A percentile compares a stretch with the other conserved stretches of the same genome.
Evolutionary conservation across 2,888 invertebrate species (phyloP).

Genomic region (Norana najaformis): DNA sequence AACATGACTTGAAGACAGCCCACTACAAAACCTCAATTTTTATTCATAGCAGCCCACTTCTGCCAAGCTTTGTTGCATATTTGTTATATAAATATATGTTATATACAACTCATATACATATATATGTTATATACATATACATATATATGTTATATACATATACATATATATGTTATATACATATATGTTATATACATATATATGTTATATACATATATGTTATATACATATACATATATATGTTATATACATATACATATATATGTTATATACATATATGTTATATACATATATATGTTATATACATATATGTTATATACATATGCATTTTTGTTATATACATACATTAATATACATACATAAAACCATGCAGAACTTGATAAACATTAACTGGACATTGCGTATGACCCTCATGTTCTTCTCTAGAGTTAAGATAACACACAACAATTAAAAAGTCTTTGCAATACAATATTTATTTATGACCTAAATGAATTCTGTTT

Average conservation of each 20-base stretch:
- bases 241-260: no score
- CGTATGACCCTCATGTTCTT: neutral
- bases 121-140: no score
- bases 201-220: no score
- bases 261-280: no score
- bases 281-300: neutral
- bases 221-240: no score
- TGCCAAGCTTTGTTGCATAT: neutral
- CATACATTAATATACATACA: neutral
- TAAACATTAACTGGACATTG: no score
- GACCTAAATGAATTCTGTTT: neutral
- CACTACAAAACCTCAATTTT: neutral
- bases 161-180: no score
- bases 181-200: neutral
- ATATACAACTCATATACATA: neutral
- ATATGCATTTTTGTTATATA: neutral
- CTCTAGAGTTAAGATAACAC: neutral
- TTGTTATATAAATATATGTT: neutral
- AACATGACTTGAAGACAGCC: neutral
- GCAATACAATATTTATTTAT: conserved; percentile 13
- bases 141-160: neutral
- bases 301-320: neutral
- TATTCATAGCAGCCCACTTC: no score
- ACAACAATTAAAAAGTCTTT: neutral
- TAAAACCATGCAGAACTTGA: neutral